Evolutionary conservation across 2,113 vertebrate genomes (phyloP).

Genomic region (Ciconia stormi): DNA sequence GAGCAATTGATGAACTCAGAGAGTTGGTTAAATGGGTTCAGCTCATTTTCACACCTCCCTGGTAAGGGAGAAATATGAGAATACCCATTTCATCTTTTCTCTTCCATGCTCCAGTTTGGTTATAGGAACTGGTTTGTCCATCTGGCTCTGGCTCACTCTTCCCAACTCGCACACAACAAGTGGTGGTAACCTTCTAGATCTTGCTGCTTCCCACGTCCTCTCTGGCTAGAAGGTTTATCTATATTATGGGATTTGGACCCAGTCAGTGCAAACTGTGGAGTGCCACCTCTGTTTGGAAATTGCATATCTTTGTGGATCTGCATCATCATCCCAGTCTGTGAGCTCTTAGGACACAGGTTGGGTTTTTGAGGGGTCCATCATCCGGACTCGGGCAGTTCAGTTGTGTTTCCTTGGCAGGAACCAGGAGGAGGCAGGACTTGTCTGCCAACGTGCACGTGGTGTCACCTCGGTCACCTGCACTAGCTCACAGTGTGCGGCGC

Average conservation of each 20-base stretch:
- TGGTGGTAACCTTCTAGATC: conserved; percentile 82
- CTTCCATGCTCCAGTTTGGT: neutral
- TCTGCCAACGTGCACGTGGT: accelerated
- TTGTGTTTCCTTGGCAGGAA: neutral
- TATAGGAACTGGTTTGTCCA: neutral
- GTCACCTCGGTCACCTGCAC: neutral
- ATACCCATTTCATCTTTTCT: neutral
- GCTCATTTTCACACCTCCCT: neutral
- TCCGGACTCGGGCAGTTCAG: accelerated
- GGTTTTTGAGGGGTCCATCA: neutral
- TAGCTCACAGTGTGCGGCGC: neutral
- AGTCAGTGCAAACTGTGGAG: neutral
- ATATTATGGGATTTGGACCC: neutral
- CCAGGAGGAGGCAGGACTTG: neutral
- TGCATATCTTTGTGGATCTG: neutral
- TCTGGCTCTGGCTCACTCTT: neutral
- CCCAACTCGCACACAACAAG: neutral
- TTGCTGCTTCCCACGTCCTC: neutral
- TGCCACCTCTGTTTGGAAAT: neutral
- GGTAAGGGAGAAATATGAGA: neutral
- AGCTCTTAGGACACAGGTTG: neutral
- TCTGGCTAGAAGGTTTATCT: neutral
- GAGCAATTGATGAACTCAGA: neutral
- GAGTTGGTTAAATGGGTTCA: neutral
- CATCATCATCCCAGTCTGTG: neutral